These are phyloP conservation scores for Abrostola triplasia DNA, from an alignment of 2,888 invertebrate species.

Conservation along the genomic window DNA sequence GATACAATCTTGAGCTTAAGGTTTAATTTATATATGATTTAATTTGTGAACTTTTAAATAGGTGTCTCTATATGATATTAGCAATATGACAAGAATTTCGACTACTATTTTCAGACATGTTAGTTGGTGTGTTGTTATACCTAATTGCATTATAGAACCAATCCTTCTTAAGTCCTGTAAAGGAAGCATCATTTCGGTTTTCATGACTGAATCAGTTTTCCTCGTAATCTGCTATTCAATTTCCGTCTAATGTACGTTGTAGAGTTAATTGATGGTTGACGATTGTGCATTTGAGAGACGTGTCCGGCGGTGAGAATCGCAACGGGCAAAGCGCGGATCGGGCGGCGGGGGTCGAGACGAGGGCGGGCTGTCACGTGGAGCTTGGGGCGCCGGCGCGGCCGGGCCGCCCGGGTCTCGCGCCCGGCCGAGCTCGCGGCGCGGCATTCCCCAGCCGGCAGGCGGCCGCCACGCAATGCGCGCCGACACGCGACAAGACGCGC, in stretches of 20 bases:
- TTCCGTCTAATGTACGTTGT: slow-evolving; percentile 60
- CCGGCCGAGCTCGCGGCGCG: slow-evolving; percentile 77
- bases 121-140: no score
- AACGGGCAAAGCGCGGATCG: slow-evolving; percentile 52
- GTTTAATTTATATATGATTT: no score
- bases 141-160: no score
- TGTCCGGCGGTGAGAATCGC: slow-evolving; percentile 70
- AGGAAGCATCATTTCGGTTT: slow-evolving; percentile 16
- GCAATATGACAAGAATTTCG: no score
- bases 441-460: slow-evolving; percentile 82
- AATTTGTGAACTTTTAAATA: no score
- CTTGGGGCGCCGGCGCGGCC: slow-evolving; percentile 84
- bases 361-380: slow-evolving; percentile 77
- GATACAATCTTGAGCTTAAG: no score
- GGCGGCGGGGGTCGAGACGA: slow-evolving; percentile 60
- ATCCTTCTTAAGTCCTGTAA: slow-evolving; percentile 2
- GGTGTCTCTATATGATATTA: no score
- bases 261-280: slow-evolving; percentile 79
- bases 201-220: slow-evolving; percentile 53
- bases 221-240: slow-evolving; percentile 63
- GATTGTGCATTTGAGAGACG: slow-evolving; percentile 83
- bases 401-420: slow-evolving; percentile 77
- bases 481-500: slow-evolving; percentile 70
- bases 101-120: no score
- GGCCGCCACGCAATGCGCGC: slow-evolving; percentile 78